A percentile compares a stretch with the other conserved stretches of the same genome.
These are phyloP conservation scores for Phytoseiulus persimilis DNA, from an alignment of 2,888 invertebrate species.

Conservation along the genomic window DNA sequence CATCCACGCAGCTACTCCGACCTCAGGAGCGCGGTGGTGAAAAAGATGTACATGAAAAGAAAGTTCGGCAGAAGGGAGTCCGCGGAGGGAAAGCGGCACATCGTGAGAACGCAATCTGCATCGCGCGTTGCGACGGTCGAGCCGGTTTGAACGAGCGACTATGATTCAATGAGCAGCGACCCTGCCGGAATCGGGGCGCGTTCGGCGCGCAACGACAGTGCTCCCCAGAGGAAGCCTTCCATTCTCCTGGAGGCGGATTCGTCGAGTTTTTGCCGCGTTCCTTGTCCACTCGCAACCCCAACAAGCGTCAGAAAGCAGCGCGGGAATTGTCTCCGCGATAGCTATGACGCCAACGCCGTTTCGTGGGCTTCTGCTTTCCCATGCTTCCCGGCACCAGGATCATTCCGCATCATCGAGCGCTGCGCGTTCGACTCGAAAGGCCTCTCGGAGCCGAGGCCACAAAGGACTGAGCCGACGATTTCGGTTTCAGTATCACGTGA, in stretches of 20 bases:
- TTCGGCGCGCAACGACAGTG: background rate
- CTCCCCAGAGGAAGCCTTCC: background rate
- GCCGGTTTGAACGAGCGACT: background rate
- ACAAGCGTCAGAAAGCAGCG: background rate
- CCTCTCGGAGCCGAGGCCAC: background rate
- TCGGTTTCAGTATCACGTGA: slow-evolving; percentile 12
- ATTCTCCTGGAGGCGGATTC: background rate
- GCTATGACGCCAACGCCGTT: background rate
- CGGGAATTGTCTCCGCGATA: background rate
- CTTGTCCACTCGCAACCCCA: background rate
- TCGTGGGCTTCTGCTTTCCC: background rate
- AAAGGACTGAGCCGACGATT: background rate
- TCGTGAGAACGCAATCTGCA: background rate
- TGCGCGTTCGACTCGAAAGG: background rate
- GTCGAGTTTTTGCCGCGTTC: background rate
- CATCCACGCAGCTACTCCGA: background rate
- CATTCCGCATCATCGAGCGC: too few relatives aligned
- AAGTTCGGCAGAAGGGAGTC: background rate
- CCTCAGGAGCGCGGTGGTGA: background rate
- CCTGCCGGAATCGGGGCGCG: background rate
- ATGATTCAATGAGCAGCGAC: background rate
- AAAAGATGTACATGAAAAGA: background rate
- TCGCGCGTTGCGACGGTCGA: background rate
- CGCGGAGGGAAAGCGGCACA: background rate
- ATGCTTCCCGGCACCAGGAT: too few relatives aligned